phyloP scores from a whole-genome alignment of 2,888 invertebrate species.

The Girardia tigrina region DNA sequence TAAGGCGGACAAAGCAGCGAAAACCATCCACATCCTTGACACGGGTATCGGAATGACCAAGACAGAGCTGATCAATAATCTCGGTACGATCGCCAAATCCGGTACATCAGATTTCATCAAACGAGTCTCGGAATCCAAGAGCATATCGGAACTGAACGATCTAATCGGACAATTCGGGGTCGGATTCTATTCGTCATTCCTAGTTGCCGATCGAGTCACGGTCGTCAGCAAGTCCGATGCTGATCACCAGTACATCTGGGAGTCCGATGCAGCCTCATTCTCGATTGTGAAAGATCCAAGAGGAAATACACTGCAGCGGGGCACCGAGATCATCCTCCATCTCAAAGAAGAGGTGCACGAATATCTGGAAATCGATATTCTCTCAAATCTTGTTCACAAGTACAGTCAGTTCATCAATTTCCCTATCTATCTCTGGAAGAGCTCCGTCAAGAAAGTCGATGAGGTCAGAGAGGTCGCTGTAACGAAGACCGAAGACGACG shows the following conservation, averaged over 20 bases:
- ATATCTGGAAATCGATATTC: constrained; percentile 78
- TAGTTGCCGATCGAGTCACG: constrained; percentile 84
- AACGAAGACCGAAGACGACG: constrained; percentile 42
- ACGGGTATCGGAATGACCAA: constrained; percentile 95
- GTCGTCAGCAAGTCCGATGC: constrained; percentile 87
- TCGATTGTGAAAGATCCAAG: constrained; percentile 76
- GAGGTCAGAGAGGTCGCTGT: constrained; percentile 57
- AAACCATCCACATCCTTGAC: constrained; percentile 80
- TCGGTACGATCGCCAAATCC: constrained; percentile 94
- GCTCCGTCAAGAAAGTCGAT: constrained; percentile 61
- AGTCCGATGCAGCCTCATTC: constrained; percentile 80
- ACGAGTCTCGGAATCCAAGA: constrained; percentile 59
- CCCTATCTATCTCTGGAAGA: constrained; percentile 84
- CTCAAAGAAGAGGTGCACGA: constrained; percentile 92
- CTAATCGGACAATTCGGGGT: constrained; percentile 99
- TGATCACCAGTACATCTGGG: constrained; percentile 80
- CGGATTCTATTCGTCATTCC: constrained; percentile 93
- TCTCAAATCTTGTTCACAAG: constrained; percentile 78
- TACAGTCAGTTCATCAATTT: constrained; percentile 99
- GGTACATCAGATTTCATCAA: constrained; percentile 87
- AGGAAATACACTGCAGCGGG: constrained; percentile 74
- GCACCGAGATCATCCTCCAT: constrained; percentile 71
- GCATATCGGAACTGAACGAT: constrained; percentile 66
- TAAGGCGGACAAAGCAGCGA: constrained; percentile 77
- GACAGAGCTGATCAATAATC: constrained; percentile 76